Evolutionary conservation across 2,113 vertebrate genomes (phyloP), one percentile per base, ranked within the genome.

Genomic region (Vidua chalybeata): DNA sequence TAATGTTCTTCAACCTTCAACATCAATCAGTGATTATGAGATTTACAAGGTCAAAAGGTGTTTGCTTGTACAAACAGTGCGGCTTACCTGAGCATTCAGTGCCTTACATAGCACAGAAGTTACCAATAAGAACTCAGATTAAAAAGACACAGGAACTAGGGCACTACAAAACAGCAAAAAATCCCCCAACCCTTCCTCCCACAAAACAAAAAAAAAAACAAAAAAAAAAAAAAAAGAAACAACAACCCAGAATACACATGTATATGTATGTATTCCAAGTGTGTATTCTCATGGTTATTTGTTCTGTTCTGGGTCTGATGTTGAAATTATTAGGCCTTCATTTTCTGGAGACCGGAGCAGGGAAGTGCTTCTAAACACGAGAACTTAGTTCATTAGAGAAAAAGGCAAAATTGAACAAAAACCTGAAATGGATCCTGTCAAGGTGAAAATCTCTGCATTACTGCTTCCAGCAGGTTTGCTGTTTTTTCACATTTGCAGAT

Each of bases 21-120:
- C 64, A 61, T 90, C 51, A 66, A 0, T 95, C 68, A 88, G 69
- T 87, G 75, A 78, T 93, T 81, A 78, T 45, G 74, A 84, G 87
- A 94, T 95, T 94, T 92, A 23, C 51, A 56, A 81, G 48, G 73
- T 82, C 72, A 75, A 68, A 91, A 86, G 39, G 26, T 71, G 16
- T 72, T 76, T 17, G 26, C 26, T 78, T 78, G 31, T 46, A 79
- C 17, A 62, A 87, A 81, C 24, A 63, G 10, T n/a, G 45, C 1
- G 2, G 31, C 33, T 81, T 84, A 92, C 61, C 33, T 72, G 45
- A 81, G 35, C 30, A 6, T 52, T 87, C 33, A 66, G 37, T 83
- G 35, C 79, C 51, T 73, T 90, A 75, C 15, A 28, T 78, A 84
- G 45, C 31, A 11, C 26, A 72, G 35, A 80, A 76, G 24, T 35